phyloP scores from a whole-genome alignment of 2,888 invertebrate genomes.

The Elaeidobius kamerunicus region DNA sequence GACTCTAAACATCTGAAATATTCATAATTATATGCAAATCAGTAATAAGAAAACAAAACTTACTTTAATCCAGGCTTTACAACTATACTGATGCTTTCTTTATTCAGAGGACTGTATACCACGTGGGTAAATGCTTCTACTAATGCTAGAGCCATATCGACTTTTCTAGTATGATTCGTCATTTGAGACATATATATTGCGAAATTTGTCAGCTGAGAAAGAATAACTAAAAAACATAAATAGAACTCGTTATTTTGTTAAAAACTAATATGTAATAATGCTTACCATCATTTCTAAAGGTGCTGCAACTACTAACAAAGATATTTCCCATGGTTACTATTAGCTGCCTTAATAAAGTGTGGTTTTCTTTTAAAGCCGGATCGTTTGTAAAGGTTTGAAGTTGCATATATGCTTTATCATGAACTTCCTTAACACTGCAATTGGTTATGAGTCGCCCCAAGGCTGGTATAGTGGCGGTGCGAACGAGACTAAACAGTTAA shows the following conservation, averaged over 20 bases:
- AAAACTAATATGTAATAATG: not conserved
- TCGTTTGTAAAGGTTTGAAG: constrained; percentile 50
- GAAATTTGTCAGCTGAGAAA: constrained; percentile 58
- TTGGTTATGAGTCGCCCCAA: constrained; percentile 59
- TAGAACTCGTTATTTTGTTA: not conserved
- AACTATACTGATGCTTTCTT: constrained; percentile 50
- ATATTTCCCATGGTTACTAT: constrained; percentile 60
- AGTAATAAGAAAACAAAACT: constrained; percentile 20
- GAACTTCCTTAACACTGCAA: constrained; percentile 51
- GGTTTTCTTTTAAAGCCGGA: constrained; percentile 46
- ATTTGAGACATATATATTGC: constrained; percentile 56
- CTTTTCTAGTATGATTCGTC: constrained; percentile 54
- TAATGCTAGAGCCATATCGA: constrained; percentile 59
- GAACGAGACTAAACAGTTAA: constrained; percentile 53
- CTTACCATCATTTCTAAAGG: constrained; percentile 62
- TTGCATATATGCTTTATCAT: constrained; percentile 57
- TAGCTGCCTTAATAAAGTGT: constrained; percentile 56
- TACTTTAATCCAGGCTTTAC: constrained; percentile 55
- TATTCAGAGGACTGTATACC: constrained; percentile 54
- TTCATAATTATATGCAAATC: too few relatives aligned
- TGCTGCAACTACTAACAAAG: constrained; percentile 57
- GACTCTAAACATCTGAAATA: constrained; percentile 50
- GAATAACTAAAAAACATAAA: constrained; percentile 54
- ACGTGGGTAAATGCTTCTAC: constrained; percentile 63
- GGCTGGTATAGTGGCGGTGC: constrained; percentile 61